A percentile compares a stretch with the other conserved stretches of the same genome.
Evolutionary conservation across 2,113 vertebrate genomes (phyloP).

Genomic region (Tragulus kanchil): DNA sequence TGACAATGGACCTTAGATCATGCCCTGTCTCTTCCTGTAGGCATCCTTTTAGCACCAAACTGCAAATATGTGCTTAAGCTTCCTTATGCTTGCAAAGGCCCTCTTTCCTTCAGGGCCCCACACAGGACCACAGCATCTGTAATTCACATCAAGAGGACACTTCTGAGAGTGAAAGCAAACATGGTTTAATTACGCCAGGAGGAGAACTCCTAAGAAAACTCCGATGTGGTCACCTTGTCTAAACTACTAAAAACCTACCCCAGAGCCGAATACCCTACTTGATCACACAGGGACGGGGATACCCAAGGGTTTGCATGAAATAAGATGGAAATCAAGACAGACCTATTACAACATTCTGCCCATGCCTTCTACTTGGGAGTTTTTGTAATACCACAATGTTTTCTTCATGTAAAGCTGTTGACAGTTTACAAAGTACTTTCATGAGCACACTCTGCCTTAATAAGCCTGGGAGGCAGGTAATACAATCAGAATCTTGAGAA

Average conservation of each 20-base stretch:
- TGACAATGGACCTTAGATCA: no score
- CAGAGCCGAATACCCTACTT: not conserved
- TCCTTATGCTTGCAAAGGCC: no score
- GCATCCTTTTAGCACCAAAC: no score
- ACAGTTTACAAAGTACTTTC: not conserved
- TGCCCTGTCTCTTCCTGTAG: no score
- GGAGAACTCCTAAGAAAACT: not conserved
- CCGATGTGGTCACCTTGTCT: not conserved
- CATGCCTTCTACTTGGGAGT: not conserved
- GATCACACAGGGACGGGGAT: not conserved
- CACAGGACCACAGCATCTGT: not conserved
- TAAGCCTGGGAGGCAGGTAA: not conserved
- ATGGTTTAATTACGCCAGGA: not conserved
- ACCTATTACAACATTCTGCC: not conserved
- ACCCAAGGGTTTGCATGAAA: not conserved
- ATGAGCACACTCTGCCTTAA: not conserved
- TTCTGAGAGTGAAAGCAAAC: not conserved
- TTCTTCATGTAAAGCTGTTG: not conserved
- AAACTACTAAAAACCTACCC: not conserved
- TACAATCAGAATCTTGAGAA: not conserved
- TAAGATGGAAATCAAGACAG: not conserved
- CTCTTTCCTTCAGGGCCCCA: not conserved
- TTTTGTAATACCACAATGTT: not conserved
- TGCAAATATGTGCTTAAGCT: no score
- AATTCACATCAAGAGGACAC: not conserved